phyloP scores from a whole-genome alignment of 2,888 invertebrate species.

The Drosophila mayaguana region DNA sequence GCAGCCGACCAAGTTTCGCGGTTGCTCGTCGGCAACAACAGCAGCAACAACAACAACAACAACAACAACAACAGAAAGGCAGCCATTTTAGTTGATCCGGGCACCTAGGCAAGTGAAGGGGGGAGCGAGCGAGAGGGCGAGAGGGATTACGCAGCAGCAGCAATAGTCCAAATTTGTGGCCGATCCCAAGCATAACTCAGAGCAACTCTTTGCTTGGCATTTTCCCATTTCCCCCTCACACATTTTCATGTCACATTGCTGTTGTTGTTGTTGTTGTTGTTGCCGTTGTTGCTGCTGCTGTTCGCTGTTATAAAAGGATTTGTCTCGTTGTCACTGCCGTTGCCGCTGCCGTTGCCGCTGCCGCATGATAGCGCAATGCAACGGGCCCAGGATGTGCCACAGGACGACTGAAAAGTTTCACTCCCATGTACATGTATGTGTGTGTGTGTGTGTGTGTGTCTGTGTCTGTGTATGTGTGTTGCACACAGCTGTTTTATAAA shows the following conservation, averaged over 20 bases:
- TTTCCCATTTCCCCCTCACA: slow-evolving; percentile 52
- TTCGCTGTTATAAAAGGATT: slow-evolving; percentile 70
- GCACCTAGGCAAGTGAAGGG: slow-evolving; percentile 30
- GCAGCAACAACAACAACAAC: slow-evolving; percentile 17
- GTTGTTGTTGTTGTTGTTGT: slow-evolving; percentile 9
- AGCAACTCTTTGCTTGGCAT: slow-evolving; percentile 66
- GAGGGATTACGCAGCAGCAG: slow-evolving; percentile 14
- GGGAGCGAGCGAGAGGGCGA: neutral
- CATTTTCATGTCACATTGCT: slow-evolving; percentile 6
- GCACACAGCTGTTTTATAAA: slow-evolving; percentile 81
- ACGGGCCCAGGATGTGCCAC: slow-evolving; percentile 28
- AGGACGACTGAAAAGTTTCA: slow-evolving; percentile 34
- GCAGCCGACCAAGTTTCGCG: slow-evolving; percentile 34
- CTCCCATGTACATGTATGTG: slow-evolving; percentile 7
- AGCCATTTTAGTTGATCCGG: slow-evolving; percentile 52
- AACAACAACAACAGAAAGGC: slow-evolving; percentile 34
- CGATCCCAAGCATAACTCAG: slow-evolving; percentile 30
- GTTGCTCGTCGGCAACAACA: slow-evolving; percentile 23
- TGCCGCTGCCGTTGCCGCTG: slow-evolving; percentile 24
- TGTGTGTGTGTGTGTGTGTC: slow-evolving; percentile 6
- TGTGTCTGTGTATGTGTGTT: slow-evolving; percentile 19
- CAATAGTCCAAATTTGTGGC: slow-evolving; percentile 18
- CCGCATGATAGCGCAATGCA: slow-evolving; percentile 41
- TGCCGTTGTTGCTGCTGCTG: slow-evolving; percentile 19
- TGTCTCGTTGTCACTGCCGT: slow-evolving; percentile 72